Conservation (phyloP, 2,888 invertebrate genomes). For the Cepaea hortensis region DNA sequence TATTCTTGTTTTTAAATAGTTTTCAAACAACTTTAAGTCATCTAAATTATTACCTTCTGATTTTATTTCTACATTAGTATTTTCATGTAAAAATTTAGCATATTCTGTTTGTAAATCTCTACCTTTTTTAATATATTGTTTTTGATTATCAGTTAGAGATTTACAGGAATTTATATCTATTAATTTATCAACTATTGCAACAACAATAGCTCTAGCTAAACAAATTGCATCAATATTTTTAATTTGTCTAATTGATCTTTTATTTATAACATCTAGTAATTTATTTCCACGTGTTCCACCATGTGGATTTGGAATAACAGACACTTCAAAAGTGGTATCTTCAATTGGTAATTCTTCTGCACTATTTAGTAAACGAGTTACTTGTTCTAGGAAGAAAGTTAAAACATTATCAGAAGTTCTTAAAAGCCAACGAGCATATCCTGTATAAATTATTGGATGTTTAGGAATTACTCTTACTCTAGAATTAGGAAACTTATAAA, state of each 20-base stretch:
- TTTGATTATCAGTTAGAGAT: not conserved
- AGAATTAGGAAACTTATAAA: conserved; percentile 5
- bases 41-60: conserved; percentile 1
- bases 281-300: not conserved
- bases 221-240: not conserved
- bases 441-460: conserved; percentile 7
- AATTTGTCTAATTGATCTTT: not conserved
- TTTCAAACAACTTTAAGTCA: conserved; percentile 6
- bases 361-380: conserved; percentile 5
- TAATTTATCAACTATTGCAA: not conserved
- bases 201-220: conserved; percentile 11
- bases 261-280: not conserved
- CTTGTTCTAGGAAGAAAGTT: not conserved
- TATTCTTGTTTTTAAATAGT: conserved; percentile 9
- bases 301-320: not conserved
- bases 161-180: too few species aligned
- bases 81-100: not conserved
- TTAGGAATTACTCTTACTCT: not conserved
- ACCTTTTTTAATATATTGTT: not conserved
- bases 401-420: not conserved
- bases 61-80: not conserved
- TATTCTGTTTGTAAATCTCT: not conserved
- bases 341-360: conserved; percentile 1
- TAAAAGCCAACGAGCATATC: not conserved
- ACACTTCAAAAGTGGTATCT: not conserved